Evolutionary conservation across 2,113 vertebrate genomes (phyloP), one percentile per base, ranked within the genome.

Genomic region (Myotis brandtii): DNA sequence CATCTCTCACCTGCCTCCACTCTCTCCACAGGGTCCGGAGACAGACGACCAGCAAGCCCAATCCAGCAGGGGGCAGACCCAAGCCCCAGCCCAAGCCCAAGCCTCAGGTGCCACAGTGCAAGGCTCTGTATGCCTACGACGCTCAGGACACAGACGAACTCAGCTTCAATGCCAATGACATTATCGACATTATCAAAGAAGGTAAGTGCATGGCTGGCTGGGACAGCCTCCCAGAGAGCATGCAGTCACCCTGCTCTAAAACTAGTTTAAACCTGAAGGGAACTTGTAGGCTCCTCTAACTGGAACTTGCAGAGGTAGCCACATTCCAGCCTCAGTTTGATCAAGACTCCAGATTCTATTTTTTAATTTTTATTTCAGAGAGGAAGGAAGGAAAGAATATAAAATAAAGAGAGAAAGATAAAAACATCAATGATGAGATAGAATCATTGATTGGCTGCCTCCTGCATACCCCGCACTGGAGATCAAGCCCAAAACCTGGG

Each of bases 101-200:
- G 98, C 99, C 99, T 43, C 99, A 99, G 98, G 99, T 99, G 77
- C 99, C 99, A 0, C 99, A 99, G 98, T 99, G 99, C 98, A 99
- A 98, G 94, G 99, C 99, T 1, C 97, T 99, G 90, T 99, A 99
- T 0, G 99, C 99, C 52, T 99, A 99, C 0, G 99, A 99, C 1
- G 99, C 99, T 96, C 99, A 99, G 98, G 99, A 99, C 98, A 99
- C 99, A 0, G 99, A 99, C 0, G 99, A 99, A 98, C 99, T 99
- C 82, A 99, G 99, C 98, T 99, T 99, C 97, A 99, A 99, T 0
- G 99, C 99, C 87, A 99, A 99, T 0, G 99, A 99, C 0, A 1
- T 99, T n/a, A 99, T 99, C 1, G 99, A 99, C 43, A 99, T 99
- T 70, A 94, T 99, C 96, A 99, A 99, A 98, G 99, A 99, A 98